These are phyloP conservation scores for Temnothorax rugatulus DNA, from an alignment of 2,888 invertebrate species.

Conservation along the genomic window DNA sequence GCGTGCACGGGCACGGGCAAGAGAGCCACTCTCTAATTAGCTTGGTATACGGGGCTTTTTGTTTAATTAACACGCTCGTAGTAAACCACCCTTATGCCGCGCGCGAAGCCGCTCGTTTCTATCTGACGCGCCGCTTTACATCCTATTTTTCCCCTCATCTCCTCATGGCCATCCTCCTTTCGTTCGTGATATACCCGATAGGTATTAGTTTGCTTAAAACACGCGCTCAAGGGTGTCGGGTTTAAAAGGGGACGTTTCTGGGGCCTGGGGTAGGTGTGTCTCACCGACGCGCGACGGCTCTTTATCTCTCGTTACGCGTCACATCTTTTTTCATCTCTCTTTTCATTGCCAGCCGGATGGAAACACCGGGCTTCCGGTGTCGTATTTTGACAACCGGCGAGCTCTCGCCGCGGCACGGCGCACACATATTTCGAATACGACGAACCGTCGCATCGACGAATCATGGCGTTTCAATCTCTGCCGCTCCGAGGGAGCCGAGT, in stretches of 20 bases:
- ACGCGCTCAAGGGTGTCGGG: slow-evolving; percentile 72
- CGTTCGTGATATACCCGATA: slow-evolving; percentile 69
- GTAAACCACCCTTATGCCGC: slow-evolving; percentile 72
- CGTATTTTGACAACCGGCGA: slow-evolving; percentile 36
- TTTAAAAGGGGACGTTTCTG: slow-evolving; percentile 65
- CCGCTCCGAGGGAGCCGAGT: too few relatives aligned
- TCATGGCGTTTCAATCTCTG: slow-evolving; percentile 34
- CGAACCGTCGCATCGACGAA: not conserved
- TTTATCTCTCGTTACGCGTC: slow-evolving; percentile 54
- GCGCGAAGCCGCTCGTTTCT: slow-evolving; percentile 41
- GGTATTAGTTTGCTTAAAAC: slow-evolving; percentile 75
- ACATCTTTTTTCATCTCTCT: slow-evolving; percentile 29
- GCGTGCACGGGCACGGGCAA: slow-evolving; percentile 61
- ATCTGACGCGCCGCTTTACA: slow-evolving; percentile 58
- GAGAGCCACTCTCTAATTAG: slow-evolving; percentile 80
- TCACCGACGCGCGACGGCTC: slow-evolving; percentile 24
- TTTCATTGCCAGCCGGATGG: slow-evolving; percentile 20
- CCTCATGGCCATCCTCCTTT: slow-evolving; percentile 33
- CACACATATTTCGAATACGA: slow-evolving; percentile 12
- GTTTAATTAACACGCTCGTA: slow-evolving; percentile 82
- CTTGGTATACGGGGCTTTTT: slow-evolving; percentile 80
- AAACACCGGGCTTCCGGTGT: slow-evolving; percentile 34
- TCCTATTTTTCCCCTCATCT: slow-evolving; percentile 24
- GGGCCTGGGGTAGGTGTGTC: slow-evolving; percentile 28
- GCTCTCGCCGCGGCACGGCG: not conserved